Conservation (phyloP, 1,140 invertebrate genomes). For the Antheraea pernyi region DNA sequence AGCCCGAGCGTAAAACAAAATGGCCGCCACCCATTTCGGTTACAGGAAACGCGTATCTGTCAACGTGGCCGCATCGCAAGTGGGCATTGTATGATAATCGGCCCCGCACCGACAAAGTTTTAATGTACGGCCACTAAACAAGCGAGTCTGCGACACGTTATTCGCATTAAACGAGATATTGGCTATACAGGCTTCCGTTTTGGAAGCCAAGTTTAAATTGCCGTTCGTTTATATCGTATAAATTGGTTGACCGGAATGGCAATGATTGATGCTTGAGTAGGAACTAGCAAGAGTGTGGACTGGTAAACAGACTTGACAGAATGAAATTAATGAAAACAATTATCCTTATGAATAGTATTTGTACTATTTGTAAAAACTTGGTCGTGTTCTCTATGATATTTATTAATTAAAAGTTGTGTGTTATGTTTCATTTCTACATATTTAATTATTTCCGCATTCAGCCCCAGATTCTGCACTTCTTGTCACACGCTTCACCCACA, state of each 20-base stretch:
- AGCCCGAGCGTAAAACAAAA: slow-evolving; percentile 52
- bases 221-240: neutral
- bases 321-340: neutral
- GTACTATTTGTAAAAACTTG: too few species aligned
- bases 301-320: neutral
- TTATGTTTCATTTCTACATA: too few species aligned
- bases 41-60: slow-evolving; percentile 75
- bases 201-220: neutral
- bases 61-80: slow-evolving; percentile 68
- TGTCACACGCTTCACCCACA: too few species aligned
- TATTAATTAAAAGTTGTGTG: too few species aligned
- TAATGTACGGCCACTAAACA: slow-evolving; percentile 47
- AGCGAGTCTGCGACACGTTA: slow-evolving; percentile 24
- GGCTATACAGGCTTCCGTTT: neutral
- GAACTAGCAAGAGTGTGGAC: neutral
- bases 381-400: too few species aligned
- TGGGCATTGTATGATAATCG: slow-evolving; percentile 75
- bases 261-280: neutral
- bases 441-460: too few species aligned
- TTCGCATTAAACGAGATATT: slow-evolving; percentile 6
- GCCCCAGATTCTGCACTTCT: too few species aligned
- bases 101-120: slow-evolving; percentile 64
- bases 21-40: slow-evolving; percentile 63
- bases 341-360: neutral
- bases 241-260: neutral